These are phyloP conservation scores for Stramonita haemastoma DNA, from an alignment of 2,888 invertebrate species.

Conservation along the genomic window DNA sequence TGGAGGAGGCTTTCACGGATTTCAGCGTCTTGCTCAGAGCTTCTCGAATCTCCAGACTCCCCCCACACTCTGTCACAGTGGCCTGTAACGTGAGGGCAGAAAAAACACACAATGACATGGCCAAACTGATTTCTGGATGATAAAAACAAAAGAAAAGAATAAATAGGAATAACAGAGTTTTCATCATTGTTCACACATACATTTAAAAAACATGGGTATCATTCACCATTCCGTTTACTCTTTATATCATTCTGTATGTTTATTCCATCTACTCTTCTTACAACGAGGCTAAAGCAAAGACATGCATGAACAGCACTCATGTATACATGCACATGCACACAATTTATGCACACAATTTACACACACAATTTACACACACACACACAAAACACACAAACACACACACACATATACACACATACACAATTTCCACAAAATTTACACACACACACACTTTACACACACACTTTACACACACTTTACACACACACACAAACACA, in stretches of 20 bases:
- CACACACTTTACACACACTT: neutral
- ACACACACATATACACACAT: neutral
- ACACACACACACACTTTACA: neutral
- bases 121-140: too few species aligned
- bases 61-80: slow-evolving; percentile 12
- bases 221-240: too few species aligned
- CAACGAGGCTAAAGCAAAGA: too few species aligned
- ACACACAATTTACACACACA: neutral
- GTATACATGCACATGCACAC: neutral
- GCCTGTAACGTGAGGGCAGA: neutral
- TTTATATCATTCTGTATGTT: too few species aligned
- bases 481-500: too few species aligned
- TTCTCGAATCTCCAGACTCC: slow-evolving; percentile 64
- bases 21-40: slow-evolving; percentile 69
- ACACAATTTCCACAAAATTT: neutral
- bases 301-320: neutral
- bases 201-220: too few species aligned
- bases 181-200: too few species aligned
- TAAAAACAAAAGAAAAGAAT: too few species aligned
- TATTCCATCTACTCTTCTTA: too few species aligned
- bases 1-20: slow-evolving; percentile 58
- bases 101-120: too few species aligned
- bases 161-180: too few species aligned
- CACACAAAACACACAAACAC: neutral
- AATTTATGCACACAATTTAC: neutral